Evolutionary conservation across 2,113 vertebrate species (phyloP).

Genomic region (Pionites leucogaster): DNA sequence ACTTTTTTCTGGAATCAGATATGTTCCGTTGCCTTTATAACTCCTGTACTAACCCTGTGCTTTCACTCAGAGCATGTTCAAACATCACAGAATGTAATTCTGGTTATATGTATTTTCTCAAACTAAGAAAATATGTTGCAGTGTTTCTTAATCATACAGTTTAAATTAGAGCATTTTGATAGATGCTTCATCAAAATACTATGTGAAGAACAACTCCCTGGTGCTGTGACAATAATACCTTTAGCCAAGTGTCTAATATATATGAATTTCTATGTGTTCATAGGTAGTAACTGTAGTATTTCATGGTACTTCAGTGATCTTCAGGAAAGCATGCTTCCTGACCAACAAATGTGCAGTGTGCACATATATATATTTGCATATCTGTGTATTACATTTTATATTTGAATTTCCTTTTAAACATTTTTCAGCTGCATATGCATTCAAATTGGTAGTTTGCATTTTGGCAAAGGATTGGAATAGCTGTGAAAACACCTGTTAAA

Average conservation of each 20-base stretch:
- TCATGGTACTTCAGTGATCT: not conserved
- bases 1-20: not conserved
- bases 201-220: not conserved
- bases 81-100: not conserved
- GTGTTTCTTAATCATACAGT: not conserved
- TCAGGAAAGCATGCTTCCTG: not conserved
- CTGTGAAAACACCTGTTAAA: slow-evolving; percentile 58
- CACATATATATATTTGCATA: not conserved
- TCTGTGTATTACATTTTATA: not conserved
- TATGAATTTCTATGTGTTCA: not conserved
- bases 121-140: not conserved
- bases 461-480: not conserved
- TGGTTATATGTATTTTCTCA: not conserved
- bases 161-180: not conserved
- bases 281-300: not conserved
- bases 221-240: not conserved
- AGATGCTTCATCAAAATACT: not conserved
- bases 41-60: not conserved
- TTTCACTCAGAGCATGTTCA: not conserved
- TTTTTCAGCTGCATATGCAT: not conserved
- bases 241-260: not conserved
- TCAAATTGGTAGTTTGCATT: slow-evolving; percentile 25
- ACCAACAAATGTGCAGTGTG: not conserved
- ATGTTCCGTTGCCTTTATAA: not conserved
- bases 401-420: not conserved